Percentiles rank a stretch among this genome's conserved stretches.
Conservation (phyloP, 2,888 invertebrate species). For the Girardia tigrina region DNA sequence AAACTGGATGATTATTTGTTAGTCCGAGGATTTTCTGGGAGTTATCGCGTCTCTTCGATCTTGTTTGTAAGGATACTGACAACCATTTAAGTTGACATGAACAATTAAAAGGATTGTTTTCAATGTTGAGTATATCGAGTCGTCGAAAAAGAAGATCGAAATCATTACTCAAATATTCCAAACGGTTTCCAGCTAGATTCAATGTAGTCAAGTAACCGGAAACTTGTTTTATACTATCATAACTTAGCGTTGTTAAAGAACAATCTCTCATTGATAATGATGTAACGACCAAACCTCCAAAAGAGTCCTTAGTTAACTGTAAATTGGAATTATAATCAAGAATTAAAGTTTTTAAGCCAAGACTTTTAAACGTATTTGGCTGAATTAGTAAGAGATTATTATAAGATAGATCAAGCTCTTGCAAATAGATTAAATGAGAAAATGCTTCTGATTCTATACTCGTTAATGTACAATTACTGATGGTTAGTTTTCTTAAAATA, state of each 20-base stretch:
- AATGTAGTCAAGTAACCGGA: background rate
- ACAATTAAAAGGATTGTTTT: constrained; percentile 19
- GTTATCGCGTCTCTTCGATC: background rate
- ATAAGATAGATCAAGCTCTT: background rate
- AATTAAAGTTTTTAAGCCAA: background rate
- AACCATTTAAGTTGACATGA: constrained; percentile 4
- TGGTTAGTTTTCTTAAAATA: background rate
- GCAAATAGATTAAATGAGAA: background rate
- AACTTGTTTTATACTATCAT: background rate
- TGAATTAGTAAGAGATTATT: background rate
- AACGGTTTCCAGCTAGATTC: background rate
- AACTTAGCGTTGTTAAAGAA: background rate
- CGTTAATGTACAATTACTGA: background rate
- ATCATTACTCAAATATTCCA: background rate
- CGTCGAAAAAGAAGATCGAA: constrained; percentile 2
- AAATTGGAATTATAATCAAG: background rate
- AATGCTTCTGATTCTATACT: constrained; percentile 1
- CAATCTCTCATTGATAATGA: background rate
- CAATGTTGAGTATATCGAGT: background rate
- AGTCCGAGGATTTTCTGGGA: too few species aligned
- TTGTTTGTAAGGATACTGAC: background rate
- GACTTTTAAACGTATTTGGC: background rate
- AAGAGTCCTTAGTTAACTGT: background rate
- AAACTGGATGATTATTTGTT: background rate
- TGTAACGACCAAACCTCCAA: background rate